A percentile compares a stretch with the other conserved stretches of the same genome.
These are phyloP conservation scores for Varecia variegata DNA, from an alignment of 2,797 vertebrate genomes.

Conservation along the genomic window DNA sequence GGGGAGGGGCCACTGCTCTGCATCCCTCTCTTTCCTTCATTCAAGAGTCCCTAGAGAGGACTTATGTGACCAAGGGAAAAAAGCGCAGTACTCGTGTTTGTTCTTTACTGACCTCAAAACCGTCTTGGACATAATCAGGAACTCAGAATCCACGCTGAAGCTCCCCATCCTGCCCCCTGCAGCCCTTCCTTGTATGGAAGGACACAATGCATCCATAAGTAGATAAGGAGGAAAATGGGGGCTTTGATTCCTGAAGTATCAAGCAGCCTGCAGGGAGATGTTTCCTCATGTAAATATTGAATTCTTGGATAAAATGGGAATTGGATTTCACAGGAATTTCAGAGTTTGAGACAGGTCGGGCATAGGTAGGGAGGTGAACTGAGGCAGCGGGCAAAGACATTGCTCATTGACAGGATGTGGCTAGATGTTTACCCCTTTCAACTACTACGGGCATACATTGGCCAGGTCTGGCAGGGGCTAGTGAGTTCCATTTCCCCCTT, in stretches of 20 bases:
- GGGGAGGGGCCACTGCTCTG: accelerated
- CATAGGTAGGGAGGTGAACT: slow-evolving; percentile 6
- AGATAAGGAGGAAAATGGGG: neutral
- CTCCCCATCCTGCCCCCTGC: no score
- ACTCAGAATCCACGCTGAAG: neutral
- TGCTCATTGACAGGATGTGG: slow-evolving; percentile 37
- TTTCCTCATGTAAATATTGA: neutral
- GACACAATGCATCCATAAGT: neutral
- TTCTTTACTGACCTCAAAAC: neutral
- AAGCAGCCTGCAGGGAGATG: neutral
- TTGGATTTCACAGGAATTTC: neutral
- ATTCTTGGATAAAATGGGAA: neutral
- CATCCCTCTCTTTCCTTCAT: neutral
- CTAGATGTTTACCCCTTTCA: slow-evolving; percentile 69
- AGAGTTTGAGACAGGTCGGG: neutral
- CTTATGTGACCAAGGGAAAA: neutral
- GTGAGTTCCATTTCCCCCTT: neutral
- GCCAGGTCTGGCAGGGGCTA: slow-evolving; percentile 29
- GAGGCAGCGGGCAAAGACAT: slow-evolving; percentile 42
- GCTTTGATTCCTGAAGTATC: neutral
- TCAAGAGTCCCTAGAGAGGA: neutral
- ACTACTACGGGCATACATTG: slow-evolving; percentile 53
- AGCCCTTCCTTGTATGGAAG: neutral
- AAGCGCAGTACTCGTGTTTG: accelerated
- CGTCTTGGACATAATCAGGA: neutral